Base-by-base conservation (phyloP, 2,113 vertebrate genomes). In the Pollimyrus isidori region DNA sequence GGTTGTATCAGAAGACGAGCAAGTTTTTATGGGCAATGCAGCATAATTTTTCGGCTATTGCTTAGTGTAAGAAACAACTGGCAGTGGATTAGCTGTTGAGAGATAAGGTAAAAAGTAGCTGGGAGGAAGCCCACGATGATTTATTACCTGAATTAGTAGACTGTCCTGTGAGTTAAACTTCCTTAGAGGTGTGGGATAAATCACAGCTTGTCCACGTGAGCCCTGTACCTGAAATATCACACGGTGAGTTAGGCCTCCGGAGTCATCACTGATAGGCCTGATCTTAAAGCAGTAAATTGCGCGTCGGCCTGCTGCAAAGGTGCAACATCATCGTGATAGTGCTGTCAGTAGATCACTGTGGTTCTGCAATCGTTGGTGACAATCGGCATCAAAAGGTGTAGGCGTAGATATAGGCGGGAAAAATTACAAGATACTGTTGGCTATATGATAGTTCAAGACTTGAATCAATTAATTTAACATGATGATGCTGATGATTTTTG, bases 111-210 rank as follows among this genome's bases (percentile, higher is more conserved):
- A 89, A 85, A 85, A 85, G 39, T 39, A 45, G 39, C 52, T 89
- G 88, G 85, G 50, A 90, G 53, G 82, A 87, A 21, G 52, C 89
- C 52, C 52, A 26, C 30, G 3, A 21, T 84, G 90, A 91, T 91
- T 89, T 90, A 88, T 90, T 62, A 76, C 89, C 50, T 49, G 90
- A 82, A 91, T 90, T 91, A 89, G 53, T 42, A 80, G 88, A 88
- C 23, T 87, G 69, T 53, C 56, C 53, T 84, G 88, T 90, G 89
- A 91, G 80, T 89, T 89, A 88, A 91, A 88, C 53, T 89, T 89
- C 88, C 80, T 58, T 39, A 39, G 48, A 76, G 85, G 88, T 73
- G 69, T 4, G 46, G 84, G 52, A 90, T 90, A 85, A 88, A 91
- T 90, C 88, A 91, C 48, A 46, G 4, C 48, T 53, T 56, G 50